Percentiles rank a stretch among this genome's conserved stretches.
These are phyloP conservation scores for Liparis tanakae DNA, from an alignment of 2,797 vertebrate genomes.

Conservation along the genomic window DNA sequence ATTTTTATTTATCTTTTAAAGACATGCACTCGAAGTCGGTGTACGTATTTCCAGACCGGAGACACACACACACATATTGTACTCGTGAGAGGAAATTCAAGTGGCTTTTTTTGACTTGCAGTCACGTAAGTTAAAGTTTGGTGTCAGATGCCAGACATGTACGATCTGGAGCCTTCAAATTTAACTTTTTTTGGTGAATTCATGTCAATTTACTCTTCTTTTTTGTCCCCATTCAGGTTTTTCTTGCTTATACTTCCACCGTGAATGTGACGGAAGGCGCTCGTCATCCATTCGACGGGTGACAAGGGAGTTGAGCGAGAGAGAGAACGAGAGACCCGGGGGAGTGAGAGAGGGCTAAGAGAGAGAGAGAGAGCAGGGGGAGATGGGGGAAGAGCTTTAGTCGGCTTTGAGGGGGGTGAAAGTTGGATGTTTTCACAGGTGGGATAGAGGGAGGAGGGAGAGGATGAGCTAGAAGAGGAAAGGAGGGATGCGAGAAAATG, in stretches of 20 bases:
- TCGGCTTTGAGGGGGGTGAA: slow-evolving; percentile 62
- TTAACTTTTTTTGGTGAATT: no score
- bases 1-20: not conserved
- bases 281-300: slow-evolving; percentile 67
- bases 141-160: slow-evolving; percentile 3
- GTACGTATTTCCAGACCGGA: slow-evolving; percentile 3
- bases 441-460: slow-evolving; percentile 31
- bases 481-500: not conserved
- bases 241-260: not conserved
- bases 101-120: slow-evolving; percentile 22
- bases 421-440: slow-evolving; percentile 54
- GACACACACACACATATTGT: not conserved
- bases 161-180: no score
- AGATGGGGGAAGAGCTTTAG: slow-evolving; percentile 54
- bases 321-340: slow-evolving; percentile 40
- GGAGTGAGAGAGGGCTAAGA: slow-evolving; percentile 44
- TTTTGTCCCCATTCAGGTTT: not conserved
- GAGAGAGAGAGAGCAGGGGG: slow-evolving; percentile 38
- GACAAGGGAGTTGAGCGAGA: slow-evolving; percentile 54
- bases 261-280: slow-evolving; percentile 29
- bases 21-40: not conserved
- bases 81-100: not conserved
- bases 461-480: slow-evolving; percentile 16
- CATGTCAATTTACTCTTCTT: no score
- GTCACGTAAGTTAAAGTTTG: slow-evolving; percentile 4